These are phyloP conservation scores for Leptinotarsa undecemlineata DNA, from an alignment of 1,140 invertebrate genomes.

Conservation along the genomic window DNA sequence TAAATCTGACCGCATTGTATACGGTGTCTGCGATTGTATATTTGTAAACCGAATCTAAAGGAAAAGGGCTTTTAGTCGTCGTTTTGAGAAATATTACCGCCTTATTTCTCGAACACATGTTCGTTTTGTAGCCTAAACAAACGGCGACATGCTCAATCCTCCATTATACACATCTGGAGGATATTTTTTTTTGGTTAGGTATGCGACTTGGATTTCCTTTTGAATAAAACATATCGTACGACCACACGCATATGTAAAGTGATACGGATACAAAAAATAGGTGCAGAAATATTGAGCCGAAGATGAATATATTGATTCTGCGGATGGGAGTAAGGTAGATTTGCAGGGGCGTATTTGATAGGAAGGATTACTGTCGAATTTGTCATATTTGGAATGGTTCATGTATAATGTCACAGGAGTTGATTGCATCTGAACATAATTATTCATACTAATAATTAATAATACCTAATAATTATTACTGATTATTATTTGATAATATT, in stretches of 20 bases:
- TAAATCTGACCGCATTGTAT: slow-evolving; percentile 21
- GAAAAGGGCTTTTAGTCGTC: slow-evolving; percentile 16
- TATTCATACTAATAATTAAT: too few relatives aligned
- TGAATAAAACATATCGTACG: slow-evolving; percentile 22
- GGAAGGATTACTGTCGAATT: too few relatives aligned
- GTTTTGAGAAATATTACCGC: slow-evolving; percentile 19
- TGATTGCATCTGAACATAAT: too few relatives aligned
- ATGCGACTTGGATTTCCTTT: slow-evolving; percentile 15
- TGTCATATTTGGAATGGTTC: too few relatives aligned
- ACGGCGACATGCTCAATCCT: slow-evolving; percentile 41
- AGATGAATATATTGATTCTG: background rate
- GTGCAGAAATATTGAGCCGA: slow-evolving; percentile 16
- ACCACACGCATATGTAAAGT: slow-evolving; percentile 22
- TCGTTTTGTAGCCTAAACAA: slow-evolving; percentile 42
- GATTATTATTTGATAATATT: too few relatives aligned
- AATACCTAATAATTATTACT: too few relatives aligned
- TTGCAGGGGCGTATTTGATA: too few relatives aligned
- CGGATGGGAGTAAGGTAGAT: too few relatives aligned
- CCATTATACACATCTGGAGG: slow-evolving; percentile 38
- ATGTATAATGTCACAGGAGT: too few relatives aligned
- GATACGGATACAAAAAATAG: slow-evolving; percentile 10
- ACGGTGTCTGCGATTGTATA: slow-evolving; percentile 14
- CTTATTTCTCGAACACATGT: slow-evolving; percentile 9
- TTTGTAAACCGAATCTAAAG: background rate
- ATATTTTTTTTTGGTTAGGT: slow-evolving; percentile 18